Conservation (phyloP, 1,140 invertebrate species). For the Pseudomyrmex pallidus region DNA sequence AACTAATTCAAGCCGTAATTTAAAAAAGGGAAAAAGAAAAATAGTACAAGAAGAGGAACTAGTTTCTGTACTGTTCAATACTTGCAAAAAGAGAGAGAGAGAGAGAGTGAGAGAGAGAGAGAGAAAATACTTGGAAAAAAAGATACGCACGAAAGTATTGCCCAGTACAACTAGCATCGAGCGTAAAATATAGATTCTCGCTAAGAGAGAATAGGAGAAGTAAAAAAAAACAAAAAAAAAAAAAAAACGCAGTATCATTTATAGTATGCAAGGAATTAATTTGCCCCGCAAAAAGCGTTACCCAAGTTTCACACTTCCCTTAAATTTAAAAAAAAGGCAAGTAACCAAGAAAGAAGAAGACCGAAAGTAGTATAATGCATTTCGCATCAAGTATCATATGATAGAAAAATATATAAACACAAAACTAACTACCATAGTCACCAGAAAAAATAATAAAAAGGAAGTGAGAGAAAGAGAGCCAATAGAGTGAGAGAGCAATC, state of each 20-base stretch:
- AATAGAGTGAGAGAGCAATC: slow-evolving; percentile 66
- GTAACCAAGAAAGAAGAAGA: slow-evolving; percentile 46
- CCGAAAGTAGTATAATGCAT: no score
- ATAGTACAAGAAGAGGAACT: neutral
- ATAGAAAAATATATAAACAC: slow-evolving; percentile 74
- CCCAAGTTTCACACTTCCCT: slow-evolving; percentile 15
- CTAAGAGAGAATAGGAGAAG: neutral
- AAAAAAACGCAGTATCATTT: neutral
- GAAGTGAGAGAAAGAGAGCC: slow-evolving; percentile 58
- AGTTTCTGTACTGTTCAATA: neutral
- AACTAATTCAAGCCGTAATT: neutral
- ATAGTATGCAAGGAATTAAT: slow-evolving; percentile 60
- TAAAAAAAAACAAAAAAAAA: neutral
- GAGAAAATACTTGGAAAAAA: neutral
- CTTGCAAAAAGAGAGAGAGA: neutral
- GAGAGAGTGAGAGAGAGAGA: neutral
- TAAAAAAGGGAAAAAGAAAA: neutral
- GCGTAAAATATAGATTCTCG: neutral
- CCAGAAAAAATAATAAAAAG: slow-evolving; percentile 61
- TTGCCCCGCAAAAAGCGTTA: slow-evolving; percentile 56
- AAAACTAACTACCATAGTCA: slow-evolving; percentile 80
- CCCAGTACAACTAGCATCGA: neutral
- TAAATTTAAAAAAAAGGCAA: slow-evolving; percentile 31
- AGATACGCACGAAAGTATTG: neutral
- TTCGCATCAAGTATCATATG: slow-evolving; percentile 18